Base-by-base conservation (phyloP, 2,113 vertebrate species). In the Alligator mississippiensis region DNA sequence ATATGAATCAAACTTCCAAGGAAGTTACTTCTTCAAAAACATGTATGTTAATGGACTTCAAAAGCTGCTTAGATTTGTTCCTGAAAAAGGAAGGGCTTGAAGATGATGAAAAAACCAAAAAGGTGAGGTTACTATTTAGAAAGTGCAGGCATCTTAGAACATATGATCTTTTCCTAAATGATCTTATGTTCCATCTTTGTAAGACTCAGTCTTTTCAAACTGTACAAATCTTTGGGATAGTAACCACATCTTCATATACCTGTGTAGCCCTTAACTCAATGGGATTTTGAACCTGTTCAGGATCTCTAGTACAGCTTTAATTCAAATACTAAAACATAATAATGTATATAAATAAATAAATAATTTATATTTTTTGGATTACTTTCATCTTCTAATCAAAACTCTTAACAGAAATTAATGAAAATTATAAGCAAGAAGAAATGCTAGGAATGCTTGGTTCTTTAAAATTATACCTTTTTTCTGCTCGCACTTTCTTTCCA, bases 401-500 rank as follows among this genome's bases (percentile, higher is more conserved):
- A 47, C 34, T 25, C 22, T 19, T 12, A 74, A 74, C 57, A 80
- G 47, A 85, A 22, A 90, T 57, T 74, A 78, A 75, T 77, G 22
- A 19, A 60, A n/a, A 47, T 54, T 28, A 80, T 75, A 22, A 30
- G 34, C 17, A 21, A 62, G 57, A 62, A 75, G 62, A 64, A 87
- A 70, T 54, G n/a, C 24, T 3, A 90, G 15, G 21, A 94, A 83
- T 3, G 9, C 57, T 64, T 15, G 7, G 68, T 90, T 91, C 3
- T 90, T 75, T 60, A 86, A 64, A 80, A 84, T 17, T 90, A 3
- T 95, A 99, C 99, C 99, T 98, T 97, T 99, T 99, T 92, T 99
- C 99, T 59, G 99, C 99, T 30, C 99, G 98, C 72, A 99, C 99
- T 98, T 99, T 99, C 98, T 99, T 99, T 21, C 99, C 99, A 68